Evolutionary conservation across 2,797 vertebrate species (phyloP).

Genomic region (Xyrichtys novacula): DNA sequence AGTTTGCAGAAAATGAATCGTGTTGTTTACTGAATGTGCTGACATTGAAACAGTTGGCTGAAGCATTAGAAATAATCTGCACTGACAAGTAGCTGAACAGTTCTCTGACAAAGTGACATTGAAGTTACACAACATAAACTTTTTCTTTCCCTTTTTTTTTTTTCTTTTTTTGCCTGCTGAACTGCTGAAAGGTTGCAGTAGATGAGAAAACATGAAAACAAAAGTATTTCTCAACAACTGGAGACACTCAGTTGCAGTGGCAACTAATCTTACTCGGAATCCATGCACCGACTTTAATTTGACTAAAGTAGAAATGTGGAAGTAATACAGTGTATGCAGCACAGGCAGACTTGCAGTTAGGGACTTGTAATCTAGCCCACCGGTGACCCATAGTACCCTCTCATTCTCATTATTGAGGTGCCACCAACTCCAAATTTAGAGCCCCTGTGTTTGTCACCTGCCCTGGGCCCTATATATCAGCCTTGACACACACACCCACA

Average conservation of each 20-base stretch:
- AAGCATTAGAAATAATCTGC: constrained; percentile 66
- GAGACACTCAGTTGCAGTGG: constrained; percentile 25
- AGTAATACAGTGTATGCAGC: constrained; percentile 32
- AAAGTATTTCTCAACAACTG: constrained; percentile 35
- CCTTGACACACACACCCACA: constrained; percentile 27
- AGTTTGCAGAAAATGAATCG: constrained; percentile 47
- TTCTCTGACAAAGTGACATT: constrained; percentile 69
- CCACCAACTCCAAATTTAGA: constrained; percentile 74
- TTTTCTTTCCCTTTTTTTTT: too few species aligned
- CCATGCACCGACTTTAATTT: constrained; percentile 34
- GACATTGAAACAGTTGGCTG: constrained; percentile 64
- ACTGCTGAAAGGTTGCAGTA: constrained; percentile 43
- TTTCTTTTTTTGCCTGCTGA: constrained; percentile 15
- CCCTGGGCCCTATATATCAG: constrained; percentile 64
- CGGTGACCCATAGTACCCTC: constrained; percentile 38
- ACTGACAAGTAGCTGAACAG: constrained; percentile 63
- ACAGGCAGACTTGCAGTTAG: constrained; percentile 41
- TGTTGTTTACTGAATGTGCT: constrained; percentile 59
- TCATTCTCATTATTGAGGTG: constrained; percentile 72
- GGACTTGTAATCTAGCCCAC: constrained; percentile 49
- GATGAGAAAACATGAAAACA: constrained; percentile 27
- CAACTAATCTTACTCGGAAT: constrained; percentile 30
- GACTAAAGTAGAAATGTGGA: constrained; percentile 43
- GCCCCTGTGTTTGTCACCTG: constrained; percentile 59
- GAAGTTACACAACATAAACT: constrained; percentile 53